These are phyloP conservation scores for Osmerus eperlanus DNA, from an alignment of 2,113 vertebrate genomes.

Conservation along the genomic window DNA sequence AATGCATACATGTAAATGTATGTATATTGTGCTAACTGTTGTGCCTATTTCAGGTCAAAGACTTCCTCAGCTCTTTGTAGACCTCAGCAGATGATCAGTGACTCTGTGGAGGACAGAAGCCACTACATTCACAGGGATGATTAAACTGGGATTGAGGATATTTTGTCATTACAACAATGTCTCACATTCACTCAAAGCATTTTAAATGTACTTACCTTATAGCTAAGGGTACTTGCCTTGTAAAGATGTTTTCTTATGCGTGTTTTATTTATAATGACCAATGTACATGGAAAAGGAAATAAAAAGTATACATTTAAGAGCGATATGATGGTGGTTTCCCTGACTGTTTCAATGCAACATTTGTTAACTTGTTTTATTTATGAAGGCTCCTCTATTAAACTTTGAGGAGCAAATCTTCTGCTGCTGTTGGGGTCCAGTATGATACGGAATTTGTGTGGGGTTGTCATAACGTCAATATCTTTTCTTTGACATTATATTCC, in stretches of 20 bases:
- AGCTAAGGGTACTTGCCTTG: neutral
- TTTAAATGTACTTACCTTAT: neutral
- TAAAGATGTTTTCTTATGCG: neutral
- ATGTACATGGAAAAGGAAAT: neutral
- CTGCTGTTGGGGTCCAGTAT: too few relatives aligned
- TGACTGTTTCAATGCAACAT: too few relatives aligned
- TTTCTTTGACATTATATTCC: too few relatives aligned
- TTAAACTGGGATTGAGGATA: too few relatives aligned
- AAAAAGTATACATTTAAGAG: neutral
- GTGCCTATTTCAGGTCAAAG: conserved; percentile 60
- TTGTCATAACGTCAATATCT: too few relatives aligned
- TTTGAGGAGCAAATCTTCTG: too few relatives aligned
- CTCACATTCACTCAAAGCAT: neutral
- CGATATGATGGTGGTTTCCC: too few relatives aligned
- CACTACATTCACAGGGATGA: neutral
- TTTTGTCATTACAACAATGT: neutral
- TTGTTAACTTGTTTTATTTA: too few relatives aligned
- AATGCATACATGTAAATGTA: neutral
- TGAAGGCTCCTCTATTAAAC: too few relatives aligned
- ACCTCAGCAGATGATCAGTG: neutral
- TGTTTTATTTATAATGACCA: neutral
- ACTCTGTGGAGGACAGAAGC: neutral
- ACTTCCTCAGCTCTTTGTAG: conserved; percentile 66
- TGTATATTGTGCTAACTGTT: neutral
- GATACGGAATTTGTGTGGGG: too few relatives aligned